Base-by-base conservation (phyloP, 2,888 invertebrate species). In the Frankliniella fusca region DNA sequence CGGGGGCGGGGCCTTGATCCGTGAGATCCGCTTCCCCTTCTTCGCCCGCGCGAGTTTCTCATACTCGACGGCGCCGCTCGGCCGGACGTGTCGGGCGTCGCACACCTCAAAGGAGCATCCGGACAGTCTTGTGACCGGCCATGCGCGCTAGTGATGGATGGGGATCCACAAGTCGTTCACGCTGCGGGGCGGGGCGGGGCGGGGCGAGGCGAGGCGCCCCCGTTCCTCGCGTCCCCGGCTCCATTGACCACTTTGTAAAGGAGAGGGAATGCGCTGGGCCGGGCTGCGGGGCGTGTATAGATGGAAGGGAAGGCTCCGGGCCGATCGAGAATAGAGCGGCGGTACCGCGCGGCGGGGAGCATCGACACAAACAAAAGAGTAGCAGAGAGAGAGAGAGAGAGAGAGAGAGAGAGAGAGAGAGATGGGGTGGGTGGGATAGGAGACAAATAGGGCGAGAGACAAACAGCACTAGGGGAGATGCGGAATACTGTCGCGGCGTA, bases 291-390 rank as follows among this genome's bases (percentile, higher is more conserved):
- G 12, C 70, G 9, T 23, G 70, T 76, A 54, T 54, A 54, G 15
- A 54, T 54, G 20, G 15, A 20, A 20, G 23, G 27, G 27, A 76
- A 12, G 70, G 3, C 5, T 5, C 38, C 3, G 38, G 38, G 38
- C 38, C 70, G 27, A 27, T 27, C 70, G 70, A 76, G 70, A 76
- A 76, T 23, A 12, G 70, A 76, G 27, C 70, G 70, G 38, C 5
- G 38, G 38, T 38, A 5, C 38, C 38, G 38, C 38, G 38, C 38
- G 38, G 38, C 38, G 38, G 38, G 38, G 70, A 76, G 70, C 12
- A 76, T 76, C 70, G 70, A 76, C 70, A 27, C 70, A 76, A 76
- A 76, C 70, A 76, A 76, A 76, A 76, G 70, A 76, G 70, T 27
- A 12, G 12, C 70, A 23, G 9, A 5, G 23, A 23, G 70, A 65